Base-by-base conservation (phyloP, 2,888 invertebrate genomes). In the Mesochorus sp. region DNA sequence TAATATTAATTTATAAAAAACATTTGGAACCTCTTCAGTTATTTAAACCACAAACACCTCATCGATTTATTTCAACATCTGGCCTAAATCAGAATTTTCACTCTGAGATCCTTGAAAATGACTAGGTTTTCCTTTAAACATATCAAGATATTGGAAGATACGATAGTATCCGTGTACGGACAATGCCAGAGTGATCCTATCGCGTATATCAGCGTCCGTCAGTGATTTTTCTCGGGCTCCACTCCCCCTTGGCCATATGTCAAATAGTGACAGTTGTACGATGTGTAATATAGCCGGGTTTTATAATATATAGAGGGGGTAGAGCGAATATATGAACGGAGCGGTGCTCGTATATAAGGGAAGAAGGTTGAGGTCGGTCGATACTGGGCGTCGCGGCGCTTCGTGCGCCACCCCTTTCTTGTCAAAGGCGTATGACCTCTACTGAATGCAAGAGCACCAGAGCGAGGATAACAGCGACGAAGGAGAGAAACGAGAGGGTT, bases 401-500 rank as follows among this genome's bases (percentile, higher is more conserved):
- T 34, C 49, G 12, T 57, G 5, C 34, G 19, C 62, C 59, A 34
- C 39, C 26, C 55, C 31, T 17, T 44, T 47, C 64, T 28, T 24
- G 76, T 61, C 67, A 80, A 72, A 82, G 82, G 81, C 82, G 78
- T 79, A 82, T 80, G 79, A 82, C 82, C 82, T 81, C 80, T 64
- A 61, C 49, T 55, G 70, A 71, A 70, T 61, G 76, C 71, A 78
- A 66, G 71, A 73, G 55, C 51, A 53, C 72, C 26, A 19, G 53
- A 68, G 57, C 73, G 71, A 71, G 70, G 64, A 71, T 71, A 51
- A 55, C 28, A 26, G 70, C 34, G 57, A 51, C 44, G 73, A 64
- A 61, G 59, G 21, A 70, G 67, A 66, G 44, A 66, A 66, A 70
- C n/a, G 80, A 82, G 84, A 80, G 74, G 82, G 77, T 75, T 77